Evolutionary conservation across 2,888 invertebrate species (phyloP).

Genomic region (Agriotes lineatus): DNA sequence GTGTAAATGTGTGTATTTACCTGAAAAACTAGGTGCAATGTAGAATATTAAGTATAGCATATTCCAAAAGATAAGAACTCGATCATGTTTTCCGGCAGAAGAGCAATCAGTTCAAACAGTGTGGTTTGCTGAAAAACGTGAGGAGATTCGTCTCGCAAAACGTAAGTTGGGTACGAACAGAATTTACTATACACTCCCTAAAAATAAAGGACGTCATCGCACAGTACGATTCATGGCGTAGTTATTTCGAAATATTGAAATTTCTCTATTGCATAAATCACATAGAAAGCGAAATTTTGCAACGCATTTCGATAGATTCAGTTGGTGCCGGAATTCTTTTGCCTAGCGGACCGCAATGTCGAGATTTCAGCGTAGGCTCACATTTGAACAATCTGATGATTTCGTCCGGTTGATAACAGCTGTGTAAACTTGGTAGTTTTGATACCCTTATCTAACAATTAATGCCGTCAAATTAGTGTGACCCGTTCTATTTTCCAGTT

Average conservation of each 20-base stretch:
- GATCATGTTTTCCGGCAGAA: slow-evolving; percentile 49
- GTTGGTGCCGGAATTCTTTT: slow-evolving; percentile 2
- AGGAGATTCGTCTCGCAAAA: slow-evolving; percentile 42
- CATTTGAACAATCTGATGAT: slow-evolving; percentile 3
- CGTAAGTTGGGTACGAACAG: slow-evolving; percentile 46
- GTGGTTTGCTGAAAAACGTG: slow-evolving; percentile 42
- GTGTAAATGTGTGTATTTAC: slow-evolving; percentile 40
- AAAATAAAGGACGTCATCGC: slow-evolving; percentile 50
- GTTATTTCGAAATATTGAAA: slow-evolving; percentile 54
- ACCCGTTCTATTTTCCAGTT: slow-evolving; percentile 21
- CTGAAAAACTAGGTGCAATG: slow-evolving; percentile 48
- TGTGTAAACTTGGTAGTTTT: slow-evolving; percentile 37
- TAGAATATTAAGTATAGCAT: slow-evolving; percentile 49
- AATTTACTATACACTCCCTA: slow-evolving; percentile 47
- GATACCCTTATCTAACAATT: slow-evolving; percentile 33
- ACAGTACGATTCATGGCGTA: slow-evolving; percentile 49
- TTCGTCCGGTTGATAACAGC: slow-evolving; percentile 33
- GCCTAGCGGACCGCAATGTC: no score
- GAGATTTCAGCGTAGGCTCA: slow-evolving; percentile 2
- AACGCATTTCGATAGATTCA: slow-evolving; percentile 9
- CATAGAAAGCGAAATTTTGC: slow-evolving; percentile 19
- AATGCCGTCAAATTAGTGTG: slow-evolving; percentile 22
- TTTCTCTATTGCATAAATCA: slow-evolving; percentile 52
- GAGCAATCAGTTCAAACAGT: slow-evolving; percentile 40
- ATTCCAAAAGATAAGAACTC: slow-evolving; percentile 52